These are phyloP conservation scores for Radopholus similis DNA, from an alignment of 1,140 invertebrate genomes.

Conservation along the genomic window DNA sequence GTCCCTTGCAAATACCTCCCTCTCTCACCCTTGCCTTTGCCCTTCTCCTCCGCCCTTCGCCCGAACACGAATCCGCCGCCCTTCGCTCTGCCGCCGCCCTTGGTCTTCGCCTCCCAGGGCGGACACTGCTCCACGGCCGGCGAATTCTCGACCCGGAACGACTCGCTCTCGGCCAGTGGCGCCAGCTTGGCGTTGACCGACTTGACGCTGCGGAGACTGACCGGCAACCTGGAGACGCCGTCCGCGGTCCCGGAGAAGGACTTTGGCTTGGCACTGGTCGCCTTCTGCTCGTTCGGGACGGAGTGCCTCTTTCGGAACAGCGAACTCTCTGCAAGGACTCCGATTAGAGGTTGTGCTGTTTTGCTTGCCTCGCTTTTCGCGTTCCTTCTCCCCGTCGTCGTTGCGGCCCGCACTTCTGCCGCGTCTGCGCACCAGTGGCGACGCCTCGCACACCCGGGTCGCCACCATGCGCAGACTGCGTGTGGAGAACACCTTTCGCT, in stretches of 20 bases:
- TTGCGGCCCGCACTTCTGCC: not conserved
- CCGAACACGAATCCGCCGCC: not conserved
- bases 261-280: not conserved
- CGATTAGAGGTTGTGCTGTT: not conserved
- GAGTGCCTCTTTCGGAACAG: not conserved
- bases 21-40: not conserved
- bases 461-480: constrained; percentile 22
- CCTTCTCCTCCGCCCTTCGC: not conserved
- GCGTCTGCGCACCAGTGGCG: constrained; percentile 12
- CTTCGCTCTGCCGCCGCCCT: not conserved
- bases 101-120: not conserved
- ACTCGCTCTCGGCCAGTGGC: constrained; percentile 23
- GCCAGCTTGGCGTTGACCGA: not conserved
- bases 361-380: not conserved
- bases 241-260: not conserved
- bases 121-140: constrained; percentile 12
- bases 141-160: constrained; percentile 5
- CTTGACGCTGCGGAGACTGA: not conserved
- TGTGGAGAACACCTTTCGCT: constrained; percentile 18
- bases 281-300: not conserved
- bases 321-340: not conserved
- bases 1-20: no score
- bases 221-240: not conserved
- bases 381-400: not conserved
- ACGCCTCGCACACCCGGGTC: constrained; percentile 16